Percentiles rank a stretch among this genome's conserved stretches.
Conservation (phyloP, 92 coral and sea anemone species). For the Siderastrea radians region DNA sequence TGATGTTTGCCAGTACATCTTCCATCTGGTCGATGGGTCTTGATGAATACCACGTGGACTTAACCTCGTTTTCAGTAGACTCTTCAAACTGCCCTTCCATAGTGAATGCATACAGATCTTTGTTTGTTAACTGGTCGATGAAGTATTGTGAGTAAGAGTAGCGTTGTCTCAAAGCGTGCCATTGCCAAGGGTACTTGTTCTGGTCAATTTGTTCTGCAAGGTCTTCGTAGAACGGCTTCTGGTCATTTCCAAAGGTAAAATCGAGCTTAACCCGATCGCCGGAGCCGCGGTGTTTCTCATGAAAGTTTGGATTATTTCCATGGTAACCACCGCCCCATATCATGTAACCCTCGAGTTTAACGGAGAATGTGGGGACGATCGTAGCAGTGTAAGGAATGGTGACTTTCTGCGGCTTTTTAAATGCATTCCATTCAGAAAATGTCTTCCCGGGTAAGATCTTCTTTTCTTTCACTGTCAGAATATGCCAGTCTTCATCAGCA, state of each 20-base stretch:
- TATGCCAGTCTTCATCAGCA: conserved; percentile 48
- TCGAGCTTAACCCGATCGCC: not conserved
- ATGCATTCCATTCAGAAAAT: conserved; percentile 34
- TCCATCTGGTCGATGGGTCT: conserved; percentile 4
- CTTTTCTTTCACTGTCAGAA: not conserved
- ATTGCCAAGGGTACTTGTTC: conserved; percentile 64
- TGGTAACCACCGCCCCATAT: conserved; percentile 59
- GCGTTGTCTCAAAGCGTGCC: conserved; percentile 51
- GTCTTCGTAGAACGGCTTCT: conserved; percentile 60
- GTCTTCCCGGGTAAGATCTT: conserved; percentile 19
- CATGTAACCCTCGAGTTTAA: conserved; percentile 54
- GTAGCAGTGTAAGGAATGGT: conserved; percentile 59
- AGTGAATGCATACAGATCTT: conserved; percentile 38
- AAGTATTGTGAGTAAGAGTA: conserved; percentile 23
- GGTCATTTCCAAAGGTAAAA: conserved; percentile 36
- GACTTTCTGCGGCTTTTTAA: conserved; percentile 41
- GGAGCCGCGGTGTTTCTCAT: conserved; percentile 46
- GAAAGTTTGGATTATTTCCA: conserved; percentile 45
- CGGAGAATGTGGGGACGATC: conserved; percentile 44
- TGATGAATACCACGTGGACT: conserved; percentile 36
- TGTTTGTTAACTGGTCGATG: conserved; percentile 37
- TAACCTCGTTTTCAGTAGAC: conserved; percentile 27
- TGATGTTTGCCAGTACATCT: not conserved
- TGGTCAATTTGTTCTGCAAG: conserved; percentile 52
- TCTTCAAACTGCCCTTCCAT: conserved; percentile 51